Evolutionary conservation across 2,888 invertebrate genomes (phyloP).

Genomic region (Caradrina clavipalpis): DNA sequence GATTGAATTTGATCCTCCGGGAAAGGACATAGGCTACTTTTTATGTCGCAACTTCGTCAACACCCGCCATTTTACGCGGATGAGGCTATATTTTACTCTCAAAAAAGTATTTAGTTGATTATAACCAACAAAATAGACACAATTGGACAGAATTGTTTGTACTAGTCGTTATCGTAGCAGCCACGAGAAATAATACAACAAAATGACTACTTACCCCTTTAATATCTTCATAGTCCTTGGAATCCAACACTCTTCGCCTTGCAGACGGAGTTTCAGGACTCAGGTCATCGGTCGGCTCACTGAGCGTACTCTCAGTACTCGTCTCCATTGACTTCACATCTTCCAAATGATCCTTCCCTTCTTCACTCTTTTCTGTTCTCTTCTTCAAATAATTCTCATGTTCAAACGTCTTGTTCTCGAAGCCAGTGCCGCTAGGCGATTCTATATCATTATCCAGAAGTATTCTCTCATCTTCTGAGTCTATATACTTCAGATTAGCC

Average conservation of each 20-base stretch:
- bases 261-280: constrained; percentile 84
- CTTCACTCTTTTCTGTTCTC: constrained; percentile 82
- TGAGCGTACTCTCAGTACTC: constrained; percentile 86
- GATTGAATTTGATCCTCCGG: too few relatives aligned
- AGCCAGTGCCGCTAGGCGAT: constrained; percentile 87
- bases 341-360: constrained; percentile 74
- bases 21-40: too few relatives aligned
- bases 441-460: constrained; percentile 85
- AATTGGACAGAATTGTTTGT: not conserved
- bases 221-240: constrained; percentile 81
- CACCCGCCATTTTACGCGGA: too few relatives aligned
- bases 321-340: constrained; percentile 86
- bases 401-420: constrained; percentile 88
- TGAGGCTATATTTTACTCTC: too few relatives aligned
- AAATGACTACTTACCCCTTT: constrained; percentile 83
- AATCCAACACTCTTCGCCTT: constrained; percentile 80
- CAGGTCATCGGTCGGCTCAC: constrained; percentile 83
- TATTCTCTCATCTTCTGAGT: constrained; percentile 81
- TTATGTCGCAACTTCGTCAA: too few relatives aligned
- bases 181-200: constrained; percentile 45
- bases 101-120: too few relatives aligned
- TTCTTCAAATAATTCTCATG: constrained; percentile 87
- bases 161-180: constrained; percentile 46
- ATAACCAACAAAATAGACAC: too few relatives aligned
- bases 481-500: constrained; percentile 82